Conservation (phyloP, 1,140 invertebrate genomes). For the Zophobas atratus region DNA sequence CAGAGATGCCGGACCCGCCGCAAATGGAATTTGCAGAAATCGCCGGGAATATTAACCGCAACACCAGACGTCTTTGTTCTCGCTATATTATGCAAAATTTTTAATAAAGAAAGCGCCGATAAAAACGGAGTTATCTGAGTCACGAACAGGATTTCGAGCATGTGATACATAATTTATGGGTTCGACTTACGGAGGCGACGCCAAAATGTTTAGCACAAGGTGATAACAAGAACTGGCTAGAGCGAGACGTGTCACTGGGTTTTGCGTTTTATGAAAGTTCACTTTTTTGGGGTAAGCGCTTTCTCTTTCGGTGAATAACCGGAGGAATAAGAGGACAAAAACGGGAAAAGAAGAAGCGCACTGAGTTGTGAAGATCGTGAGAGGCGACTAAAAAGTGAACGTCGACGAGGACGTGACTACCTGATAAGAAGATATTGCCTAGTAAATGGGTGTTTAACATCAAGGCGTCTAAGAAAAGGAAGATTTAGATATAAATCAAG, state of each 20-base stretch:
- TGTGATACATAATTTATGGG: constrained; percentile 22
- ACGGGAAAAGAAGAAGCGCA: too few relatives aligned
- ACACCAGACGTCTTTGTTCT: too few relatives aligned
- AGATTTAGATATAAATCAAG: too few relatives aligned
- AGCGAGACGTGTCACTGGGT: background rate
- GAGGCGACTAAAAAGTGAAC: too few relatives aligned
- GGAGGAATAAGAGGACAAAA: too few relatives aligned
- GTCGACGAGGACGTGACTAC: too few relatives aligned
- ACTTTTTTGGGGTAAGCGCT: background rate
- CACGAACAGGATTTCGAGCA: constrained; percentile 19
- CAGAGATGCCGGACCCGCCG: background rate
- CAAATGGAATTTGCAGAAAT: background rate
- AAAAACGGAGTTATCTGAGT: constrained; percentile 9
- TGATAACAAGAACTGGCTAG: constrained; percentile 1
- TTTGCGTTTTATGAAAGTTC: background rate
- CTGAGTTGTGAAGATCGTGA: too few relatives aligned
- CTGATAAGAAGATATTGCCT: too few relatives aligned
- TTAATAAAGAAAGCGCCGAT: too few relatives aligned
- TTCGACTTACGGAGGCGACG: background rate
- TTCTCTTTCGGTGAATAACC: background rate
- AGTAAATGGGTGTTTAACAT: too few relatives aligned
- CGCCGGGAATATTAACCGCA: background rate
- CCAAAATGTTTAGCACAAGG: constrained; percentile 29
- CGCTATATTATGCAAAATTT: too few relatives aligned
- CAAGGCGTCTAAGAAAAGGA: too few relatives aligned